phyloP scores from a whole-genome alignment of 2,888 invertebrate species.

The Caenorhabditis sulstoni region DNA sequence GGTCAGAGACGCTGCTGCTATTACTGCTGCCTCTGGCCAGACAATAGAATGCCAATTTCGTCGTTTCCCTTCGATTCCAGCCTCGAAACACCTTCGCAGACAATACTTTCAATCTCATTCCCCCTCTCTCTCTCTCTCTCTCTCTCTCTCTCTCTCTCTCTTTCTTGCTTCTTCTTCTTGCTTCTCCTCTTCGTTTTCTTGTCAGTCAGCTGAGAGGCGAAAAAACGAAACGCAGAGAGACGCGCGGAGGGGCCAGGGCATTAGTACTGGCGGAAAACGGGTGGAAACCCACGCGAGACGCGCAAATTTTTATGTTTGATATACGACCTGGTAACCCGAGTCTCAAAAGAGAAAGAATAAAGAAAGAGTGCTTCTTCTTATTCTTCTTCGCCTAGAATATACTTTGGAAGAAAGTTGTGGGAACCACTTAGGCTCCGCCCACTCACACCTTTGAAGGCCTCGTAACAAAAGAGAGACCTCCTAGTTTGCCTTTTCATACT shows the following conservation, averaged over 20 bases:
- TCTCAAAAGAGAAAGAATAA: too few species aligned
- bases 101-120: slow-evolving; percentile 17
- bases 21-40: neutral
- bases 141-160: neutral
- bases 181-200: slow-evolving; percentile 13
- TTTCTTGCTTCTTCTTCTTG: slow-evolving; percentile 5
- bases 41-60: slow-evolving; percentile 30
- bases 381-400: neutral
- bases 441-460: neutral
- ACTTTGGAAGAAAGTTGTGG: neutral
- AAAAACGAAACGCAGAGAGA: slow-evolving; percentile 21
- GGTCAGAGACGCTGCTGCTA: slow-evolving; percentile 11
- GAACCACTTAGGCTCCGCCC: neutral
- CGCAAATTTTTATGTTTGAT: slow-evolving; percentile 38
- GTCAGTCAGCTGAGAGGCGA: slow-evolving; percentile 26
- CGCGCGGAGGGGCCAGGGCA: slow-evolving; percentile 31
- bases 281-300: slow-evolving; percentile 14
- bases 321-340: slow-evolving; percentile 48
- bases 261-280: slow-evolving; percentile 48
- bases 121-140: too few species aligned
- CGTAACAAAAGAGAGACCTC: neutral
- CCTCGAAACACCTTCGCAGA: slow-evolving; percentile 22
- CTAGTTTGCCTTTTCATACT: slow-evolving; percentile 9
- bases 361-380: slow-evolving; percentile 1
- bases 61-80: neutral